phyloP scores from a whole-genome alignment of 2,113 vertebrate species.

The Cricetomys ansorgei region DNA sequence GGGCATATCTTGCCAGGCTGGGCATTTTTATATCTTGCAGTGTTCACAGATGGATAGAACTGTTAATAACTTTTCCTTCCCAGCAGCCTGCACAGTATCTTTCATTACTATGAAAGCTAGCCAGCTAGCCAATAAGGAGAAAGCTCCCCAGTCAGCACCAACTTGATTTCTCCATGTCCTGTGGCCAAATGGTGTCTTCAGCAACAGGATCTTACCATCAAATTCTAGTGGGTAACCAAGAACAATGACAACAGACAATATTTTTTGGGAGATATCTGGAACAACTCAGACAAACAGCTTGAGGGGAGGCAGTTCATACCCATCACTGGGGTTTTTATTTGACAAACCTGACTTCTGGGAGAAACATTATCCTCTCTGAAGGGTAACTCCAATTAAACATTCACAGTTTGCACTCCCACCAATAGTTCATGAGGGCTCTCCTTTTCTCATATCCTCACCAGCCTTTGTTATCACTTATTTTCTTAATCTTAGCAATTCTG shows the following conservation, averaged over 20 bases:
- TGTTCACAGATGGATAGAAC: not conserved
- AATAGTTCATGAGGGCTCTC: not conserved
- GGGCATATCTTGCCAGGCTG: not conserved
- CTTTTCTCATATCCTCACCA: not conserved
- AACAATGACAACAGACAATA: not conserved
- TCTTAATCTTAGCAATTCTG: not conserved
- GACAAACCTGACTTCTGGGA: not conserved
- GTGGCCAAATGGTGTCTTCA: not conserved
- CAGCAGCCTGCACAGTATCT: not conserved
- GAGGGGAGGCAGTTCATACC: not conserved
- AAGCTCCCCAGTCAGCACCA: not conserved
- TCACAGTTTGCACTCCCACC: not conserved
- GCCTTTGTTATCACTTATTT: not conserved
- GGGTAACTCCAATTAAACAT: not conserved
- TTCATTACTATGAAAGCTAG: not conserved
- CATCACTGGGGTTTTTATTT: not conserved
- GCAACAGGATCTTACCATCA: not conserved
- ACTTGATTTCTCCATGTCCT: not conserved
- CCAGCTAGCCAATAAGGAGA: not conserved
- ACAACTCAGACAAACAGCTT: not conserved
- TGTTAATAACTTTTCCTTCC: not conserved
- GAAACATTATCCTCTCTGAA: not conserved
- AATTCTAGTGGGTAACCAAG: not conserved
- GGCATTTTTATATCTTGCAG: not conserved
- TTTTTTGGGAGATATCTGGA: not conserved